Base-by-base conservation (phyloP, 2,888 invertebrate species). In the Calliscelio sp. region DNA sequence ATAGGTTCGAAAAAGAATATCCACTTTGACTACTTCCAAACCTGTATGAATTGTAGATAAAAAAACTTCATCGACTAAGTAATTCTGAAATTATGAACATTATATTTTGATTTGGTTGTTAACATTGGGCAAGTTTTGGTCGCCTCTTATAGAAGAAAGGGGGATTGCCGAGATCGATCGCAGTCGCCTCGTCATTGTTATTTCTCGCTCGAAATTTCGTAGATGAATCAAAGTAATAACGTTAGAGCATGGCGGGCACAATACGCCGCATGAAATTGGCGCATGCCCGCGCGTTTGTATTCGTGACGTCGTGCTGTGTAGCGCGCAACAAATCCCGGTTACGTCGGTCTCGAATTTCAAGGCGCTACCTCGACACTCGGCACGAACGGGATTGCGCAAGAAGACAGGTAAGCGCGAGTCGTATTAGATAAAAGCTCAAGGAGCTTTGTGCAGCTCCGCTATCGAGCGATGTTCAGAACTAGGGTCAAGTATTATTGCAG, bases 381-480 rank as follows among this genome's bases (percentile, higher is more conserved):
- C 63, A 57, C 57, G 55, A 38, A 49, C 51, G 73, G 73, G 73
- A 80, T 73, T 66, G 66, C 51, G 80, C 71, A 71, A 80, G 46
- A 46, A 55, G 79, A 73, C 71, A 79, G 51, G 57, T 65, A 73
- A 70, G 44, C 70, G 57, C 55, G 71, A 65, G 49, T 71, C 41
- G 38, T 46, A 65, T 80, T 71, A 71, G 71, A 71, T 73, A 71
- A 71, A 80, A 80, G 79, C 79, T 65, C 71, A 24, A 11, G 53
- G 46, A 70, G 78, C 77, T 77, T 78, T 77, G 66, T 63, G 65
- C 18, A 44, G 49, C 89, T 90, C 89, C 89, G 87, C 88, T 89
- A 89, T 87, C 85, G 87, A 87, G 88, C 88, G 89, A 88, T 89
- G 38, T 59, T 22, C 59, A 44, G 20, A 8, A 28, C 35, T 59